Conservation (phyloP, 2,888 invertebrate species). For the Brachypterus glaber region DNA sequence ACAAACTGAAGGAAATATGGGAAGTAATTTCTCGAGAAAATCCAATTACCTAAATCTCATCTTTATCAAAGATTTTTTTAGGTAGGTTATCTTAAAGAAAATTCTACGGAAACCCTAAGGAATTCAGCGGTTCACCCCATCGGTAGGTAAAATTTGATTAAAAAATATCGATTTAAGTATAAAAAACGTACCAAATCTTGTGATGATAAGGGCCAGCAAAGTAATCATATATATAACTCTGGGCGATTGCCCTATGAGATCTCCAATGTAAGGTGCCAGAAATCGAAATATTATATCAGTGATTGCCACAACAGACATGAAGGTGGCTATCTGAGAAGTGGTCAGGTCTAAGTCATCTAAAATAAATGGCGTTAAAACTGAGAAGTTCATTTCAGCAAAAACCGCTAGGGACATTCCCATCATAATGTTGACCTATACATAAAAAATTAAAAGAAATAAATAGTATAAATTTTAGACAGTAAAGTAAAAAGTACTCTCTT, state of each 20-base stretch:
- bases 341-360: slow-evolving; percentile 52
- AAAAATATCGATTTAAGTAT: too few relatives aligned
- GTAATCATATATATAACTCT: slow-evolving; percentile 56
- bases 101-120: too few relatives aligned
- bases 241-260: slow-evolving; percentile 51
- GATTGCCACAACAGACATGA: slow-evolving; percentile 51
- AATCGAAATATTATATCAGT: slow-evolving; percentile 51
- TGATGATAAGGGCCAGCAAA: slow-evolving; percentile 49
- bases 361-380: slow-evolving; percentile 56
- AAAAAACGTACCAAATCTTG: slow-evolving; percentile 52
- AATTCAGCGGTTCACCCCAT: too few relatives aligned
- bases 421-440: slow-evolving; percentile 48
- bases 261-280: slow-evolving; percentile 56
- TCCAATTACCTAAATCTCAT: too few relatives aligned
- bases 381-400: slow-evolving; percentile 61
- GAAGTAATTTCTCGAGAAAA: neutral
- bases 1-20: too few relatives aligned
- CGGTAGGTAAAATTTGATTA: too few relatives aligned
- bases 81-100: slow-evolving; percentile 2
- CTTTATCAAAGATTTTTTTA: neutral
- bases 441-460: neutral
- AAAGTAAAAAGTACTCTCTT: neutral
- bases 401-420: slow-evolving; percentile 58
- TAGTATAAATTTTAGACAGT: neutral
- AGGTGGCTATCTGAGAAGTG: slow-evolving; percentile 49